These are phyloP conservation scores for Notodonta ziczac DNA, from an alignment of 2,888 invertebrate species.

Conservation along the genomic window DNA sequence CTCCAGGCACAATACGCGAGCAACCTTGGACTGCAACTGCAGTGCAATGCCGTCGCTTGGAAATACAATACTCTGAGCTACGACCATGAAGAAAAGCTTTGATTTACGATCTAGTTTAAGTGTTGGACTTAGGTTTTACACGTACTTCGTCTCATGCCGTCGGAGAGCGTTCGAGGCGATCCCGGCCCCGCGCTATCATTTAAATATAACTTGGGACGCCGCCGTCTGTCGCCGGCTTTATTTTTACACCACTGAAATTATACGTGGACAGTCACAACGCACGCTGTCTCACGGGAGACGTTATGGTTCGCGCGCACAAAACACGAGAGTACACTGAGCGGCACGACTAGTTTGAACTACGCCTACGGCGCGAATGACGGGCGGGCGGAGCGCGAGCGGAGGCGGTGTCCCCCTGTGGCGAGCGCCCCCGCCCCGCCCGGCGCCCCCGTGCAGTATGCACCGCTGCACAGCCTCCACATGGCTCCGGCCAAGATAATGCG, in stretches of 20 bases:
- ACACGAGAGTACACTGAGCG: conserved; percentile 32
- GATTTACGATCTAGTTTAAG: conserved; percentile 60
- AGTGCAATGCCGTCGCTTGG: conserved; percentile 25
- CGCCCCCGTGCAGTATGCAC: conserved; percentile 69
- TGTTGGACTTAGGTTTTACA: conserved; percentile 53
- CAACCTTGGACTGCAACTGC: conserved; percentile 25
- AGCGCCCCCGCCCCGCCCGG: conserved; percentile 39
- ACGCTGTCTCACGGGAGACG: conserved; percentile 63
- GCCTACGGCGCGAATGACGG: conserved; percentile 67
- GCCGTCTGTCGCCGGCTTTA: conserved; percentile 81
- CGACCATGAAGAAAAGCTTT: conserved; percentile 45
- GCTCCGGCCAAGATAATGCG: conserved; percentile 63
- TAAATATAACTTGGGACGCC: conserved; percentile 80
- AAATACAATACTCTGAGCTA: conserved; percentile 46
- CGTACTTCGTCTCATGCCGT: conserved; percentile 81
- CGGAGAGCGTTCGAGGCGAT: conserved; percentile 67
- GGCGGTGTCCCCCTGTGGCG: conserved; percentile 45
- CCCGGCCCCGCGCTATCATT: conserved; percentile 79
- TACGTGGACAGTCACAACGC: conserved; percentile 66
- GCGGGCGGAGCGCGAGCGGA: conserved; percentile 55
- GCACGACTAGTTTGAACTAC: conserved; percentile 53
- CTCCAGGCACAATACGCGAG: conserved; percentile 16
- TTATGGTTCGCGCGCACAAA: conserved; percentile 40
- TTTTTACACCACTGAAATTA: conserved; percentile 77
- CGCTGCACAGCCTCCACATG: conserved; percentile 76